Base-by-base conservation (phyloP, 2,797 vertebrate genomes). In the Cyprinodon diabolis region DNA sequence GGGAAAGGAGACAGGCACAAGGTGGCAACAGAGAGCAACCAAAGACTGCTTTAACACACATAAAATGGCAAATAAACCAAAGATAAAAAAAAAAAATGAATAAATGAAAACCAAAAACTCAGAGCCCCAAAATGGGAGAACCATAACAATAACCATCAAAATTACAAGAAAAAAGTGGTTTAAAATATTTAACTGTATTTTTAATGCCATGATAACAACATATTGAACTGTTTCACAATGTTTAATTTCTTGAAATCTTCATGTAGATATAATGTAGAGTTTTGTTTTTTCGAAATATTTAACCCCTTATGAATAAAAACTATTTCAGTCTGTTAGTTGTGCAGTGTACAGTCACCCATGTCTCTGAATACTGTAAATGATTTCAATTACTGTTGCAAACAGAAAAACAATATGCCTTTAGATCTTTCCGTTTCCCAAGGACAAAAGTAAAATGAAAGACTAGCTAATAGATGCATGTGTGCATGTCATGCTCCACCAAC, bases 391-490 rank as follows among this genome's bases (percentile, higher is more conserved):
- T 55, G 37, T 63, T 49, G 45, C 60, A 60, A 63, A 76, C 54
- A 67, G 37, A 47, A 75, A 48, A 71, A 84, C 58, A 74, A 69
- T 0, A 72, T 11, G 11, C 60, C 9, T 51, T 66, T 48, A 51
- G 72, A 23, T 74, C 69, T 71, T 66, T 69, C 6, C 4, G 2
- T 72, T 71, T 81, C 67, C 51, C 66, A 82, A 78, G 72, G 79
- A 81, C 72, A 74, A 67, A 67, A 86, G 79, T 78, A 37, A 80
- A 79, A 73, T 21, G n/a, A 81, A 68, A 83, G 43, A 76, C 65
- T 67, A 45, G 37, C 83, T 84, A 89, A 92, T 83, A 85, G 87
- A 89, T 37, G 23, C 19, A 2, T 80, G 81, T 76, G 85, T 73
- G 80, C 84, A 84, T 77, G 84, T 82, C 63, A 66, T 30, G 72